A percentile compares a stretch with the other conserved stretches of the same genome.
Conservation (phyloP, 2,888 invertebrate genomes). For the Thymelicus sylvestris region DNA sequence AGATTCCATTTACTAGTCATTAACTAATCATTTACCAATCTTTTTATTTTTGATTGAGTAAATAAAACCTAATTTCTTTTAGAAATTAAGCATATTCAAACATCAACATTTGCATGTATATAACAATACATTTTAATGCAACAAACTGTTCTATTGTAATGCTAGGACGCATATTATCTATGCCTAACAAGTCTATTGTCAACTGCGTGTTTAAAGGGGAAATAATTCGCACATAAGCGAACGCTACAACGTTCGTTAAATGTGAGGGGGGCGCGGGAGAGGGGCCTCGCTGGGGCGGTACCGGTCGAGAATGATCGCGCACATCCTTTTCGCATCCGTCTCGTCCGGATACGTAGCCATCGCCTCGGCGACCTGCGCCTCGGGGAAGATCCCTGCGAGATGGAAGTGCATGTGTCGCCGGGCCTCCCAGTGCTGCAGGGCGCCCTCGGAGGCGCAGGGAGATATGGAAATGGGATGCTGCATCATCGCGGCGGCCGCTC, state of each 20-base stretch:
- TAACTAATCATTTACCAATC: background rate
- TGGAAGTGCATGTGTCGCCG: constrained; percentile 93
- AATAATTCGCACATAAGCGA: constrained; percentile 18
- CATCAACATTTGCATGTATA: constrained; percentile 38
- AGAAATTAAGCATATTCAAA: constrained; percentile 64
- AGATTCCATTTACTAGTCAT: background rate
- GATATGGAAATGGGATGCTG: constrained; percentile 72
- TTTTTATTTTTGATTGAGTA: constrained; percentile 13
- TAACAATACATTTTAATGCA: background rate
- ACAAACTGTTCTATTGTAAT: background rate
- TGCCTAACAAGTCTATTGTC: constrained; percentile 5
- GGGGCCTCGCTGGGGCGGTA: constrained; percentile 80
- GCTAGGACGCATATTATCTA: background rate
- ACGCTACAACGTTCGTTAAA: constrained; percentile 35
- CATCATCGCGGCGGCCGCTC: constrained; percentile 87
- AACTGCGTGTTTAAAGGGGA: constrained; percentile 7
- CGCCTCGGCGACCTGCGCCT: constrained; percentile 94
- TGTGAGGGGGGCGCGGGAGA: constrained; percentile 52
- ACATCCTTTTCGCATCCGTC: constrained; percentile 95
- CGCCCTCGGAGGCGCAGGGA: constrained; percentile 75
- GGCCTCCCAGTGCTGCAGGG: constrained; percentile 86
- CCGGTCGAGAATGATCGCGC: constrained; percentile 92
- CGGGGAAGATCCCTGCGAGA: constrained; percentile 95
- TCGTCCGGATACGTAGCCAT: constrained; percentile 96
- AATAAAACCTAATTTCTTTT: constrained; percentile 32